phyloP scores from a whole-genome alignment of 2,113 vertebrate species.

The Boleophthalmus pectinirostris region DNA sequence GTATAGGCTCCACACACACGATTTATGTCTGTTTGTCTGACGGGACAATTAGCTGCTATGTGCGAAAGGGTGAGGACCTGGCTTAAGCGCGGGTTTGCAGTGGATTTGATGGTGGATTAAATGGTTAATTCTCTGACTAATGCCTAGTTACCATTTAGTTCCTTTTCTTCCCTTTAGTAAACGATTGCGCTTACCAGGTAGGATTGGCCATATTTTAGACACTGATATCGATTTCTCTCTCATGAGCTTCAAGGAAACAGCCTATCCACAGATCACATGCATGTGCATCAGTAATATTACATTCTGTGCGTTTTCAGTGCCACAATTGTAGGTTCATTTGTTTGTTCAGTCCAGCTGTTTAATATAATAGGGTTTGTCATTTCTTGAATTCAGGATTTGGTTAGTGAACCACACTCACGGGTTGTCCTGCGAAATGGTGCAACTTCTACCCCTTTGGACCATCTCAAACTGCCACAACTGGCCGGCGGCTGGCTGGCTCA shows the following conservation, averaged over 20 bases:
- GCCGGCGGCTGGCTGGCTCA: conserved; percentile 5
- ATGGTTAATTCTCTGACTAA: neutral
- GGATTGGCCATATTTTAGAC: neutral
- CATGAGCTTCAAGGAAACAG: too few species aligned
- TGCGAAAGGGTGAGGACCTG: conserved; percentile 27
- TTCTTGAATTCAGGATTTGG: neutral
- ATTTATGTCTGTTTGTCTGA: neutral
- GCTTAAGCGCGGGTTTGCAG: neutral
- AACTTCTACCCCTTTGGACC: conserved; percentile 49
- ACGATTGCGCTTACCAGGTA: neutral
- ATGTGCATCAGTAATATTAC: neutral
- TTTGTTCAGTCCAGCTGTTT: neutral
- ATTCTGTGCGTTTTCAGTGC: neutral
- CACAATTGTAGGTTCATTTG: neutral
- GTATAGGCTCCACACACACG: conserved; percentile 9
- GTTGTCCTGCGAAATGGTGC: conserved; percentile 44
- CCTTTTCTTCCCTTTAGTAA: neutral
- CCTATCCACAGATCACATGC: neutral
- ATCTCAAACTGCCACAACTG: conserved; percentile 68
- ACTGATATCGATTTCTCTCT: neutral
- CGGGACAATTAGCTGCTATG: neutral
- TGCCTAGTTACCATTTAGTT: neutral
- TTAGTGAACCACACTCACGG: neutral
- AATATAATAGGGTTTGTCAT: neutral
- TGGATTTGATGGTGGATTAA: neutral